Percentiles rank a stretch among this genome's conserved stretches.
Conservation (phyloP, 2,888 invertebrate species). For the Tetranychus piercei region DNA sequence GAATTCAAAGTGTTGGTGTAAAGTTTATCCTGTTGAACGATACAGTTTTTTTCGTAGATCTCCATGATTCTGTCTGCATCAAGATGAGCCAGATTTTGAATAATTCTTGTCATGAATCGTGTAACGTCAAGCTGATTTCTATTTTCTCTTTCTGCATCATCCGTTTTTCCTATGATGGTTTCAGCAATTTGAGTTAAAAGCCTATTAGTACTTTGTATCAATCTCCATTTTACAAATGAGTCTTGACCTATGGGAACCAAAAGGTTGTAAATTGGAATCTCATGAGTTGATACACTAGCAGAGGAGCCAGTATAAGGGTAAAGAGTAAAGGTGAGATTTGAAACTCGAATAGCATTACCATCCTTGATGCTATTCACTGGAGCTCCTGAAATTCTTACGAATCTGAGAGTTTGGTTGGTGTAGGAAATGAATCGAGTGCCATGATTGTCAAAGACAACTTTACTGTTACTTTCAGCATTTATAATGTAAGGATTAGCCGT, state of each 20-base stretch:
- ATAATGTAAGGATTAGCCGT: constrained; percentile 10
- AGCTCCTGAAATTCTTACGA: neutral
- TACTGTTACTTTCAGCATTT: constrained; percentile 16
- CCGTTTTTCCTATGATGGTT: neutral
- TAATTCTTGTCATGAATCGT: neutral
- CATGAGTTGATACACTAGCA: neutral
- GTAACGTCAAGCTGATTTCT: neutral
- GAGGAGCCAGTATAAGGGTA: neutral
- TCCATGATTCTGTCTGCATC: constrained; percentile 19
- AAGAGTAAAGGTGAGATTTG: neutral
- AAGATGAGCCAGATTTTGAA: constrained; percentile 26
- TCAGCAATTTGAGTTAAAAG: neutral
- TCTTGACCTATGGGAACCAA: neutral
- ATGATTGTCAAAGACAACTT: constrained; percentile 16
- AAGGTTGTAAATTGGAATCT: neutral
- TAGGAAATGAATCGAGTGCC: constrained; percentile 19
- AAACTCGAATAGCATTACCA: neutral
- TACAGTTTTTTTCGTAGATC: neutral
- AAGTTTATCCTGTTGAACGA: neutral
- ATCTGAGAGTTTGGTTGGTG: constrained; percentile 14
- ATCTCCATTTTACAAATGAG: neutral
- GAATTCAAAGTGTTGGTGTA: constrained; percentile 21
- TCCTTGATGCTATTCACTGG: no score
- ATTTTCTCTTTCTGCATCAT: neutral
- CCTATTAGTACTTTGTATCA: neutral